Evolutionary conservation across 2,113 vertebrate genomes (phyloP), one percentile per base, ranked within the genome.

Genomic region (Nicator chloris): DNA sequence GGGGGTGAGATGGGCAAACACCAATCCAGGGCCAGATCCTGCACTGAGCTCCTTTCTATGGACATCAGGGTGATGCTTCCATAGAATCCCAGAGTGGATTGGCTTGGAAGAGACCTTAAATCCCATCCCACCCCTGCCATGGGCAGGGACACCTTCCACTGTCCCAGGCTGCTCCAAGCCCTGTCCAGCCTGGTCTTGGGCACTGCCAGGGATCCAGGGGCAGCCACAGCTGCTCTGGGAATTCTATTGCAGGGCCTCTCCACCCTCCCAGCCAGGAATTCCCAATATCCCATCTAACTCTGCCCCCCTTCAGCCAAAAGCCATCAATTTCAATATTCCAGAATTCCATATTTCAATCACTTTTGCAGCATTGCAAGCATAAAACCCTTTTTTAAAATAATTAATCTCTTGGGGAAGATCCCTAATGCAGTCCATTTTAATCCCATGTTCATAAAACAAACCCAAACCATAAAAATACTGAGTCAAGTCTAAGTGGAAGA

Each of bases 1-100:
- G 49, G 80, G 54, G 14, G 30, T 47, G 60, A 16, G 23, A 11
- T 0, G 4, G 59, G 33, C 30, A 23, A 28, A 18, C 61, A 2
- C 31, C 57, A 13, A 0, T 11, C 17, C 39, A 28, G 60, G 51
- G 22, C 56, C 44, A 1, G 3, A 0, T 8, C 28, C 56, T 66
- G 60, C 26, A 0, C 35, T 71, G 23, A 24, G 51, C 33, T 24
- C 0, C 28, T 7, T 56, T 40, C 1, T 1, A 0, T 4, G 22
- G 61, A 23, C 20, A 56, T 24, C 50, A 31, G 35, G 45, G 53
- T 37, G 66, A 15, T 0, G 6, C 31, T 42, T 61, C 23, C 7
- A 26, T 1, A 1, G 39, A 40, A 68, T 60, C 53, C 66, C 27
- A 35, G 35, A 1, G 5, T 12, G 69, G 44, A 0, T 17, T 37